A percentile compares a stretch with the other conserved stretches of the same genome.
Evolutionary conservation across 2,113 vertebrate genomes (phyloP).

Genomic region (Talpa occidentalis): DNA sequence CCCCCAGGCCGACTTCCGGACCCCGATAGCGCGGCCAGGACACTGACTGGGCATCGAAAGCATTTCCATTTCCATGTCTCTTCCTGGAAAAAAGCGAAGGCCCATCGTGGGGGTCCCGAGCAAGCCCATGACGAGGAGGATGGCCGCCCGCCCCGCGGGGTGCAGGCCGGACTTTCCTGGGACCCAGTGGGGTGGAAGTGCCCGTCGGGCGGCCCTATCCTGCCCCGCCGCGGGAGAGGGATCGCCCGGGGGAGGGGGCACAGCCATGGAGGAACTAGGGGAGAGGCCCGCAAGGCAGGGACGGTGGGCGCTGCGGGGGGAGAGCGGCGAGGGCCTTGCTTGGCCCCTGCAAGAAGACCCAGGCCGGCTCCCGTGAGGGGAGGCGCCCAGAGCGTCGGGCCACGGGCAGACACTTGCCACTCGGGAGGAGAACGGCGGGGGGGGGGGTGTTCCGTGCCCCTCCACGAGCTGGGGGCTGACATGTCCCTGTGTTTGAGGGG

Average conservation of each 20-base stretch:
- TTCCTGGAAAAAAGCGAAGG: not conserved
- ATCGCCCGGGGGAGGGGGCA: no score
- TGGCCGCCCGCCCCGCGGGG: no score
- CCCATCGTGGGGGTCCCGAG: fast-evolving
- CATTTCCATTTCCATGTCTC: not conserved
- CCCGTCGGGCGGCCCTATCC: no score
- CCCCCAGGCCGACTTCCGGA: not conserved
- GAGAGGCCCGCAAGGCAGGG: not conserved
- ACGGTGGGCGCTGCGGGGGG: no score
- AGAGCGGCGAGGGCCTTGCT: no score
- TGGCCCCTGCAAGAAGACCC: no score
- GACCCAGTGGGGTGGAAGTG: no score
- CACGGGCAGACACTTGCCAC: fast-evolving
- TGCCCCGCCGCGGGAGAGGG: no score
- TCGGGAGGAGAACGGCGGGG: fast-evolving
- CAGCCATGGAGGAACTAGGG: no score
- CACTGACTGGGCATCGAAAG: not conserved
- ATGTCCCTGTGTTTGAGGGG: fast-evolving
- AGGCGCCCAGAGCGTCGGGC: fast-evolving
- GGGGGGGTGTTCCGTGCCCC: fast-evolving
- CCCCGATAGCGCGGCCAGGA: not conserved
- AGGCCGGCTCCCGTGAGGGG: not conserved
- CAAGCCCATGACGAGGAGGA: not conserved
- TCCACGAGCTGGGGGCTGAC: fast-evolving
- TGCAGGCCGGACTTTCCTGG: no score